Evolutionary conservation across 1,140 invertebrate species (phyloP).

Genomic region (Pseudomyrmex pallidus): DNA sequence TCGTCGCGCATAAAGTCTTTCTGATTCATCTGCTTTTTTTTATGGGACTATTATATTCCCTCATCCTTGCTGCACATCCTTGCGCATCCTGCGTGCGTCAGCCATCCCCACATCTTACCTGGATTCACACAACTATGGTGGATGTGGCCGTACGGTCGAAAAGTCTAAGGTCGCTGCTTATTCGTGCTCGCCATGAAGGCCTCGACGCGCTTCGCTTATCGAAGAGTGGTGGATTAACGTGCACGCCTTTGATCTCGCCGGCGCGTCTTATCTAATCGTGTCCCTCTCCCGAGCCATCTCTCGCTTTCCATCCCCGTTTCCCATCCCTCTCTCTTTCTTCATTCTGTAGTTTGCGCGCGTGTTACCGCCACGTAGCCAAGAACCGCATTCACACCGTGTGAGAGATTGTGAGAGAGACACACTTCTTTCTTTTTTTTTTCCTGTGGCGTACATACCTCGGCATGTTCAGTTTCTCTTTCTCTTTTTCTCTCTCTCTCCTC

Average conservation of each 20-base stretch:
- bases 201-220: conserved; percentile 69
- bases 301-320: conserved; percentile 43
- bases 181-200: conserved; percentile 71
- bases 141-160: conserved; percentile 43
- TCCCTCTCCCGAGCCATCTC: conserved; percentile 65
- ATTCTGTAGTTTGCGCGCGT: conserved; percentile 62
- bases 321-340: conserved; percentile 28
- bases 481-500: too few relatives aligned
- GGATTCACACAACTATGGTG: conserved; percentile 1
- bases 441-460: conserved; percentile 53
- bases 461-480: background rate
- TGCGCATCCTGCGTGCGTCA: conserved; percentile 40
- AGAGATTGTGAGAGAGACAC: background rate
- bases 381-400: conserved; percentile 69
- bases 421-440: conserved; percentile 36
- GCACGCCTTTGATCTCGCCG: conserved; percentile 75
- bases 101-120: conserved; percentile 64
- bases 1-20: too few relatives aligned
- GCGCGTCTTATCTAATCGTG: conserved; percentile 73
- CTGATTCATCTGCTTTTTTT: background rate
- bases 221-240: conserved; percentile 76
- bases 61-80: background rate
- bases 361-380: conserved; percentile 65
- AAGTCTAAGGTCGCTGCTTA: conserved; percentile 74
- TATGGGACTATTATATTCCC: background rate